phyloP scores from a whole-genome alignment of 2,888 invertebrate species.

The Tanytarsus gracilentus region DNA sequence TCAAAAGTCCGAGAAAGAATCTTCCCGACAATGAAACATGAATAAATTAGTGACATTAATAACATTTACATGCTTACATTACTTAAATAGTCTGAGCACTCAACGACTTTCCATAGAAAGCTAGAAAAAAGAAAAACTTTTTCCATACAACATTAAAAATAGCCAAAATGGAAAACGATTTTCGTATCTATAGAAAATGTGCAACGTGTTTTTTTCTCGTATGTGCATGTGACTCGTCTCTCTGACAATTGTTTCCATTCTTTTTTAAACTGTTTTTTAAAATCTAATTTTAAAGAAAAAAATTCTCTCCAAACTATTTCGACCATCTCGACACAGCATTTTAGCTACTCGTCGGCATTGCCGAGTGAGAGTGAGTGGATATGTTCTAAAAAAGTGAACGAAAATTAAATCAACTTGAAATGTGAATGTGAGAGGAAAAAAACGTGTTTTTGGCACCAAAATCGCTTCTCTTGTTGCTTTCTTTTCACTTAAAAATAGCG shows the following conservation, averaged over 20 bases:
- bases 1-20: no score
- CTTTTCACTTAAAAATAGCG: no score
- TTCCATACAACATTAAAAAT: not conserved
- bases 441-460: slow-evolving; percentile 26
- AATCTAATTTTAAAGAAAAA: not conserved
- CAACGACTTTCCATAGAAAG: not conserved
- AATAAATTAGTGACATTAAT: no score
- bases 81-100: no score
- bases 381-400: no score
- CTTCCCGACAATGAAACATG: no score
- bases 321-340: no score
- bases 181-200: not conserved
- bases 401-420: slow-evolving; percentile 24
- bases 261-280: slow-evolving; percentile 5
- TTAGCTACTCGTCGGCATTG: no score
- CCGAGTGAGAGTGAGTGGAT: no score
- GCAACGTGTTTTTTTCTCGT: not conserved
- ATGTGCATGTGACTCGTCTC: not conserved
- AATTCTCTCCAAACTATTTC: not conserved
- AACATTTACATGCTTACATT: no score
- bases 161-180: slow-evolving; percentile 5
- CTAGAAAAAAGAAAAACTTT: not conserved
- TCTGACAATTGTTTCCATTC: not conserved
- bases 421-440: not conserved
- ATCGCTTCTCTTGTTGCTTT: slow-evolving; percentile 23